These are phyloP conservation scores for Heterotis niloticus DNA, from an alignment of 2,113 vertebrate genomes.

Conservation along the genomic window DNA sequence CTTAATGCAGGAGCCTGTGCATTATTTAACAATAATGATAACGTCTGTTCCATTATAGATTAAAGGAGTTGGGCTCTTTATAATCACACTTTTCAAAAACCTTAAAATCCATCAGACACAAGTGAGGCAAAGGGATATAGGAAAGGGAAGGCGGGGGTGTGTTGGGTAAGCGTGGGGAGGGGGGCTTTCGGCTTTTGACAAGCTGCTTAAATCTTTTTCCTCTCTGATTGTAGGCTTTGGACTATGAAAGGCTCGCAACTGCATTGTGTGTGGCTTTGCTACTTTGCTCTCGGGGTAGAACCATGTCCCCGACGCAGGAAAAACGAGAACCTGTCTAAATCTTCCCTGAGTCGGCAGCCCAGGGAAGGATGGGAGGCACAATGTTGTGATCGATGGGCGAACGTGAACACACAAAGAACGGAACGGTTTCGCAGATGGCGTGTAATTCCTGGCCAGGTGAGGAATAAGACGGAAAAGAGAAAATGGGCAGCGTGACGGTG, in stretches of 20 bases:
- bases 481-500: too few relatives aligned
- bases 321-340: background rate
- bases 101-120: constrained; percentile 29
- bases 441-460: constrained; percentile 7
- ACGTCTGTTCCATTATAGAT: constrained; percentile 68
- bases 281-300: constrained; percentile 1
- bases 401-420: background rate
- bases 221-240: background rate
- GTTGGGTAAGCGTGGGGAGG: background rate
- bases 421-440: background rate
- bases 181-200: background rate
- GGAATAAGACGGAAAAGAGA: background rate
- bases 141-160: background rate
- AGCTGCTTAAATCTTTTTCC: constrained; percentile 1
- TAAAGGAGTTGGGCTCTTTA: constrained; percentile 47
- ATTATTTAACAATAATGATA: constrained; percentile 72
- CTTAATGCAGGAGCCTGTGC: constrained; percentile 63
- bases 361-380: background rate
- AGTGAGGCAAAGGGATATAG: constrained; percentile 21
- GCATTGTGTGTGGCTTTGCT: constrained; percentile 9
- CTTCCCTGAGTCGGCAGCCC: constrained; percentile 4
- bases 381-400: background rate
- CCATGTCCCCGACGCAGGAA: background rate
- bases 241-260: background rate
- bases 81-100: constrained; percentile 51